These are phyloP conservation scores for Caligus rogercresseyi DNA, from an alignment of 1,140 invertebrate genomes.

Conservation along the genomic window DNA sequence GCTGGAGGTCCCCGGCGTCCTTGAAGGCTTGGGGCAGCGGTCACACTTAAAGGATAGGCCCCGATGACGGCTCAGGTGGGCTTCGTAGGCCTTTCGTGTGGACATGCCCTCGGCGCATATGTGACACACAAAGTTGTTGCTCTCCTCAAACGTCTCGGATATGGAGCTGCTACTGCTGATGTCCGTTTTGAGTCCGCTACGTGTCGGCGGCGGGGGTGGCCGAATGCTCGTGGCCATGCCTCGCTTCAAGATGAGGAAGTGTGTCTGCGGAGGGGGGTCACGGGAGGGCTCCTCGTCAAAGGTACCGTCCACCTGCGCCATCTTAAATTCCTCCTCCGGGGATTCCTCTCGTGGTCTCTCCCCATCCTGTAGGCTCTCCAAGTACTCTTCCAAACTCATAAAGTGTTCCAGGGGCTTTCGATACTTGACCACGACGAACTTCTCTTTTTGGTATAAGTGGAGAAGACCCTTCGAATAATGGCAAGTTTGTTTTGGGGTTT, in stretches of 20 bases:
- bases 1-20: background rate
- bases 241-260: background rate
- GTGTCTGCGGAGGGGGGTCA: background rate
- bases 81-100: background rate
- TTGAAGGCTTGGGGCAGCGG: conserved; percentile 3
- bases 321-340: background rate
- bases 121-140: background rate
- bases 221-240: background rate
- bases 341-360: background rate
- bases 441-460: background rate
- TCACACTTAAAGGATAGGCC: conserved; percentile 6
- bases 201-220: background rate
- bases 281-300: background rate
- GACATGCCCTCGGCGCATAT: background rate
- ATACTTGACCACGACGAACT: conserved; percentile 11
- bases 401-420: background rate
- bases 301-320: background rate
- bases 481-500: conserved; percentile 10
- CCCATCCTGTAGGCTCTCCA: background rate
- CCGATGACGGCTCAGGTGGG: background rate
- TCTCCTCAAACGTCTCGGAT: background rate
- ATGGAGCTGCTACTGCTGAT: background rate
- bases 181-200: background rate
- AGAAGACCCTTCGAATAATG: conserved; percentile 1
- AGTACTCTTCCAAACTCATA: background rate